Evolutionary conservation across 2,113 vertebrate species (phyloP), one percentile per base, ranked within the genome.

Genomic region (Lanius ludovicianus): DNA sequence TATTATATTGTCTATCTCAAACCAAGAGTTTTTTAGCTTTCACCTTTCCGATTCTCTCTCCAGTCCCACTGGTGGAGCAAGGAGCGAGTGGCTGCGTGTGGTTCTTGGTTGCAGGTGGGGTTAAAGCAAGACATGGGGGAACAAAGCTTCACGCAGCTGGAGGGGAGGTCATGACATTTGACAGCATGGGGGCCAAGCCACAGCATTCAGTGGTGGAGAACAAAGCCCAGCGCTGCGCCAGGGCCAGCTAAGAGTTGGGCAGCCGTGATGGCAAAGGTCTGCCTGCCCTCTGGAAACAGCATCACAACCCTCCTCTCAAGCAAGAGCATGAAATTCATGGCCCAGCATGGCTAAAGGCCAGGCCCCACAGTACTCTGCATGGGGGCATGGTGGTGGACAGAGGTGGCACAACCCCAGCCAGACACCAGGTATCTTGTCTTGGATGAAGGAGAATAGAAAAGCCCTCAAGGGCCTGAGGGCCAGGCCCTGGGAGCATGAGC

Each of bases 381-480:
- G 20, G 31, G 5, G 13, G 2, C 6, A 31, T 0, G 1, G 13
- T 21, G 23, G 31, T 27, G 13, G 39, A 69, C 24, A 44, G 15
- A 2, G 6, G 50, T 15, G 11, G 25, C 35, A 83, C 3, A 7
- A 60, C 19, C 23, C 23, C 62, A 28, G 37, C 5, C 11, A 70
- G 41, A 62, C 2, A 21, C 22, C 16, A 56, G 7, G 5, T 30
- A 23, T 17, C 35, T 50, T 74, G 27, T 15, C 15, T 15, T 46
- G 50, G 22, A 73, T 9, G 14, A 12, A 39, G 12, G 5, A 14
- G 28, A 13, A 2, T 7, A 70, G 8, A 24, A 71, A 67, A 90
- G 33, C 10, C 24, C 23, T 31, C 17, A 42, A 12, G 8, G 62
- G 7, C 4, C 22, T 0, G 0, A 79, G 7, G 11, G 18, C 15